Evolutionary conservation across 2,113 vertebrate species (phyloP).

Genomic region (Geothlypis trichas): DNA sequence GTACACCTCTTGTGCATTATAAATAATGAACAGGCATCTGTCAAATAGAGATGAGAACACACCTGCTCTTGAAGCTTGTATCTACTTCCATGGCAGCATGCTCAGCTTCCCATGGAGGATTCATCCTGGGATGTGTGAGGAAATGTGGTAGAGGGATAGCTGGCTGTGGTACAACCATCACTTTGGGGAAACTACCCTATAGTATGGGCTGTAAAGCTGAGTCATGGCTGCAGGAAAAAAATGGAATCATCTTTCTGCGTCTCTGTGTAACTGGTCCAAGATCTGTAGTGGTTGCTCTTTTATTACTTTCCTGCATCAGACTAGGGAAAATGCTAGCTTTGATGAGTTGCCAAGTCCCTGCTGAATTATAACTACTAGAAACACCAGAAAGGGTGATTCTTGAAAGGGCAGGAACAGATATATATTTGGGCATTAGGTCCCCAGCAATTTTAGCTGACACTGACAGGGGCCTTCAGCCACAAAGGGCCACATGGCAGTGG

Average conservation of each 20-base stretch:
- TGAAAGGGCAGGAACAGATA: neutral
- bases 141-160: neutral
- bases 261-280: neutral
- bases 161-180: neutral
- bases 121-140: neutral
- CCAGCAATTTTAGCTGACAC: neutral
- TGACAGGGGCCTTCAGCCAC: neutral
- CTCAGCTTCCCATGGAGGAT: neutral
- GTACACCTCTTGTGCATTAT: neutral
- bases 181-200: neutral
- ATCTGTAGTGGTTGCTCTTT: neutral
- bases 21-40: neutral
- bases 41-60: neutral
- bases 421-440: neutral
- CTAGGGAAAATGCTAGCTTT: slow-evolving; percentile 14
- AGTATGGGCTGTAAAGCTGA: neutral
- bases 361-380: slow-evolving; percentile 30
- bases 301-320: slow-evolving; percentile 16
- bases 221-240: neutral
- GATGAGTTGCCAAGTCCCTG: neutral
- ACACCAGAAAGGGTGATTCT: neutral
- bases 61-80: neutral
- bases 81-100: neutral
- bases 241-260: neutral
- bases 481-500: neutral